Evolutionary conservation across 2,113 vertebrate genomes (phyloP).

Genomic region (Balaeniceps rex): DNA sequence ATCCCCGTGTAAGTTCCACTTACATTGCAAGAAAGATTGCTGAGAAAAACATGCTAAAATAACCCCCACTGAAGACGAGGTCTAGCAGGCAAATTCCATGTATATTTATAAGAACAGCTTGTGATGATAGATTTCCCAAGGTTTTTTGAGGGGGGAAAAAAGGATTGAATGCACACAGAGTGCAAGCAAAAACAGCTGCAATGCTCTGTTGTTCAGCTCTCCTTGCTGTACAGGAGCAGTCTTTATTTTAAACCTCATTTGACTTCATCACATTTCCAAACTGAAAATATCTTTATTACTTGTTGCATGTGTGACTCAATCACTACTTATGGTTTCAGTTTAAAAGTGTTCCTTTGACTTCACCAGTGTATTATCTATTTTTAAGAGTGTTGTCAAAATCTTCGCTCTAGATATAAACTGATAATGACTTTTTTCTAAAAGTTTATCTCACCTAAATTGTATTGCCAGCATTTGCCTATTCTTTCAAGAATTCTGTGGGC

Average conservation of each 20-base stretch:
- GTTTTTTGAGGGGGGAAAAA: not conserved
- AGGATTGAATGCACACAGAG: not conserved
- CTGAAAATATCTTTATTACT: conserved; percentile 1
- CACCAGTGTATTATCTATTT: not conserved
- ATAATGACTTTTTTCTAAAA: not conserved
- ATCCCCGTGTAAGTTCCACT: not conserved
- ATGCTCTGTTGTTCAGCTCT: not conserved
- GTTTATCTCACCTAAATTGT: not conserved
- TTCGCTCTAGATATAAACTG: not conserved
- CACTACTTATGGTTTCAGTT: not conserved
- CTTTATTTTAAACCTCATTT: not conserved
- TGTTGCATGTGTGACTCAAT: not conserved
- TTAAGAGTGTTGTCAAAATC: not conserved
- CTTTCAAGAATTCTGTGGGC: not conserved
- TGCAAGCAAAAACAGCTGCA: not conserved
- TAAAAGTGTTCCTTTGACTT: not conserved
- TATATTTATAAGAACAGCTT: conserved; percentile 26
- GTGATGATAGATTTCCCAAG: not conserved
- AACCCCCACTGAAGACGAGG: not conserved
- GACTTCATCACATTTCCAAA: not conserved
- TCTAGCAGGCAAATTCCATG: not conserved
- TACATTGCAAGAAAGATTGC: not conserved
- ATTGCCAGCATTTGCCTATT: not conserved
- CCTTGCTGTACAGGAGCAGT: not conserved
- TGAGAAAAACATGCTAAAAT: not conserved